phyloP scores from a whole-genome alignment of 2,797 vertebrate species.

The Pangasius krempfi region DNA sequence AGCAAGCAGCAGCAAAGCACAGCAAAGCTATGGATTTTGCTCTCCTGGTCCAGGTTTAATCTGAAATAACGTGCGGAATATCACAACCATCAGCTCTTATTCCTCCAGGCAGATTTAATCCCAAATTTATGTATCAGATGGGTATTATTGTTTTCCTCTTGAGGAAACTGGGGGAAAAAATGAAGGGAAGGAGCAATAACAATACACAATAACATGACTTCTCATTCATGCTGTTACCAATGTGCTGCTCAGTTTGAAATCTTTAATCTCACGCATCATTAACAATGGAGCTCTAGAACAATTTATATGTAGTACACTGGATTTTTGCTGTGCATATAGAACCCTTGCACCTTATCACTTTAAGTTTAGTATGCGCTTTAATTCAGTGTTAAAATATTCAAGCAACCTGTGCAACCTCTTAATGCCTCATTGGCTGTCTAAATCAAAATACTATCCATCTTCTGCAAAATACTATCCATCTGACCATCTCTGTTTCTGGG shows the following conservation, averaged over 20 bases:
- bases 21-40: slow-evolving; percentile 15
- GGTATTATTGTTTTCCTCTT: background rate
- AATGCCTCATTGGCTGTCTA: background rate
- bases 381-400: background rate
- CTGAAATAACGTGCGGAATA: background rate
- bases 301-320: background rate
- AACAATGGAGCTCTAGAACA: background rate
- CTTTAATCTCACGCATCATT: slow-evolving; percentile 2
- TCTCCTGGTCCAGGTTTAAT: background rate
- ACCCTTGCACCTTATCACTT: background rate
- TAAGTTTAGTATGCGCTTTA: background rate
- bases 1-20: slow-evolving; percentile 20
- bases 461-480: background rate
- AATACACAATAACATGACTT: background rate
- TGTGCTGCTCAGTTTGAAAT: slow-evolving; percentile 9
- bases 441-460: background rate
- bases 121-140: background rate
- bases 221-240: background rate
- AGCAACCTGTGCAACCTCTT: background rate
- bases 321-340: background rate
- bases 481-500: background rate
- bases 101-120: background rate
- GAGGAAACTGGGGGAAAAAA: background rate
- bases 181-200: slow-evolving; percentile 2
- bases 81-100: background rate